Evolutionary conservation across 2,888 invertebrate species (phyloP).

Genomic region (Drosophila pegasa): DNA sequence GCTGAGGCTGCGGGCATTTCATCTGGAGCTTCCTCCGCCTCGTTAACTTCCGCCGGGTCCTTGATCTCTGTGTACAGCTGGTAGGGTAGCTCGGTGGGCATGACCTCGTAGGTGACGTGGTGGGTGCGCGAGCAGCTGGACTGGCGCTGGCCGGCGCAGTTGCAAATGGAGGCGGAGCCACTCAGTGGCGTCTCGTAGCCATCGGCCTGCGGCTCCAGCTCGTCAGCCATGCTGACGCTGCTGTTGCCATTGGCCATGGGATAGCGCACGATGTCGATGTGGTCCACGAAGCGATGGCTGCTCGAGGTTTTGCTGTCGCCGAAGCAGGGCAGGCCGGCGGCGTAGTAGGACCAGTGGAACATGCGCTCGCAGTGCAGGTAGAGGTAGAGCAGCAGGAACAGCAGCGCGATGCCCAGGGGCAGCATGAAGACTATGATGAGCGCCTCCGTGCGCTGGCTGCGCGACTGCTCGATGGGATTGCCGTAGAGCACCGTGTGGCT

Average conservation of each 20-base stretch:
- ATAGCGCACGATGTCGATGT: slow-evolving; percentile 80
- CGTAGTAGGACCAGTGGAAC: slow-evolving; percentile 82
- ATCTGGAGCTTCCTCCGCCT: not conserved
- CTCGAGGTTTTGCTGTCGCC: slow-evolving; percentile 45
- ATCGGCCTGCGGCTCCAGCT: slow-evolving; percentile 49
- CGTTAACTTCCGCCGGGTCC: slow-evolving; percentile 44
- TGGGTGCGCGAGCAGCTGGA: slow-evolving; percentile 61
- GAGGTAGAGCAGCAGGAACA: slow-evolving; percentile 82
- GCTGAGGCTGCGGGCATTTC: slow-evolving; percentile 19
- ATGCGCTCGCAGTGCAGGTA: slow-evolving; percentile 83
- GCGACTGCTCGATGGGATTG: slow-evolving; percentile 75
- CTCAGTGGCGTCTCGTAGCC: slow-evolving; percentile 82
- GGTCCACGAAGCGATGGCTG: slow-evolving; percentile 66
- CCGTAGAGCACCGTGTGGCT: slow-evolving; percentile 78
- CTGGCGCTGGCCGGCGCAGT: slow-evolving; percentile 67
- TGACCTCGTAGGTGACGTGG: slow-evolving; percentile 81
- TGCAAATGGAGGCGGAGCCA: slow-evolving; percentile 75
- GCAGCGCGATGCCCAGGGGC: slow-evolving; percentile 81
- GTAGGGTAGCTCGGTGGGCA: slow-evolving; percentile 73
- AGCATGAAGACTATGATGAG: slow-evolving; percentile 83
- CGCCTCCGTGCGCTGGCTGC: slow-evolving; percentile 82
- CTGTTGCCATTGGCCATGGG: slow-evolving; percentile 54
- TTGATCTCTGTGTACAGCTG: slow-evolving; percentile 82
- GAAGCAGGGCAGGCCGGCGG: slow-evolving; percentile 56
- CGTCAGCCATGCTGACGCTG: slow-evolving; percentile 37